A percentile compares a stretch with the other conserved stretches of the same genome.
phyloP scores from a whole-genome alignment of 2,888 invertebrate genomes.

The Cantharis rufa region DNA sequence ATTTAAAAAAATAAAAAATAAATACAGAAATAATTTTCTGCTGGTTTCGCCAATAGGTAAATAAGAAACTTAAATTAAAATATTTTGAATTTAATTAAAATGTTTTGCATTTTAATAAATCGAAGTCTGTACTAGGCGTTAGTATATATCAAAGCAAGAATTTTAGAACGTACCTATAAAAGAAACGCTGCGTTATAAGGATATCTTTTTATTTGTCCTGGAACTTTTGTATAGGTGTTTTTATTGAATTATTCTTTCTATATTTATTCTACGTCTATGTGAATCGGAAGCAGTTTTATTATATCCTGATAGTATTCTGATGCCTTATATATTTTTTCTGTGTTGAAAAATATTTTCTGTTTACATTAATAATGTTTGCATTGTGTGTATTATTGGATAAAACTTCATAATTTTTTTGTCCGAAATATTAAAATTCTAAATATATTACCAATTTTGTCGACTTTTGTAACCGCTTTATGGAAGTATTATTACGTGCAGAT shows the following conservation, averaged over 20 bases:
- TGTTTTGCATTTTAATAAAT: neutral
- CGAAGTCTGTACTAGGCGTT: neutral
- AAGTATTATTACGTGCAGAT: slow-evolving; percentile 17
- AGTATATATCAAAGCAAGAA: slow-evolving; percentile 7
- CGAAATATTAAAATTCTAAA: neutral
- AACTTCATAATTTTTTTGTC: neutral
- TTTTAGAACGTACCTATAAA: slow-evolving; percentile 11
- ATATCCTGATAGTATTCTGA: slow-evolving; percentile 26
- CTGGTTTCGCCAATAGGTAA: neutral
- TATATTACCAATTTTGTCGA: slow-evolving; percentile 1
- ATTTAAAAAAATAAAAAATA: neutral
- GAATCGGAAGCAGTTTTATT: slow-evolving; percentile 30
- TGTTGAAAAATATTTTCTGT: slow-evolving; percentile 21
- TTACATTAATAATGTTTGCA: slow-evolving; percentile 13
- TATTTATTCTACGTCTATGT: slow-evolving; percentile 28
- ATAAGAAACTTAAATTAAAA: neutral
- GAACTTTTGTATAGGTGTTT: slow-evolving; percentile 27
- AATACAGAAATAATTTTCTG: neutral
- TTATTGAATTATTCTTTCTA: slow-evolving; percentile 33
- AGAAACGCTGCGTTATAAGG: slow-evolving; percentile 18
- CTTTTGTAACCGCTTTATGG: slow-evolving; percentile 10
- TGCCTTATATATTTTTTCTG: slow-evolving; percentile 23
- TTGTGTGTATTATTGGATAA: neutral
- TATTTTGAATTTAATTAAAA: neutral
- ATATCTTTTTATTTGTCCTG: slow-evolving; percentile 26